These are phyloP conservation scores for Gryllus longicercus DNA, from an alignment of 2,888 invertebrate species.

Conservation along the genomic window DNA sequence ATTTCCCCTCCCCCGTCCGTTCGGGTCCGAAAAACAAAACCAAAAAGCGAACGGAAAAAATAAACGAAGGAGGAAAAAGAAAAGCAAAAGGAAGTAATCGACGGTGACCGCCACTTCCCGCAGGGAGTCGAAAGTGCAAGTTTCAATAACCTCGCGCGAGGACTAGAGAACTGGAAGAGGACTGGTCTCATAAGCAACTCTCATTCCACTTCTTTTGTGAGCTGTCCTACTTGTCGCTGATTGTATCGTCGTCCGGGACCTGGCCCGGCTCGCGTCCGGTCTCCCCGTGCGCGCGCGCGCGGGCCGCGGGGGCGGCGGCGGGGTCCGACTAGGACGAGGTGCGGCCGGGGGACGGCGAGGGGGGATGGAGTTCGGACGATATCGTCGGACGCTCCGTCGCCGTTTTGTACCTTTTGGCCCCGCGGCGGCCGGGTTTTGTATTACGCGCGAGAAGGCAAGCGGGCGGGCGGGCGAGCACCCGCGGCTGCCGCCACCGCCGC, in stretches of 20 bases:
- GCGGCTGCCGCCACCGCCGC: background rate
- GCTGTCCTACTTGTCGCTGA: conserved; percentile 17
- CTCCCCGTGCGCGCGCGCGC: background rate
- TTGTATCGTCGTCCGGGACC: background rate
- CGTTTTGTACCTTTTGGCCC: background rate
- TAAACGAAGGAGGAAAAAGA: too few species aligned
- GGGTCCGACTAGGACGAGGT: background rate
- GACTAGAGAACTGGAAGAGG: background rate
- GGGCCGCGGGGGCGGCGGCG: background rate
- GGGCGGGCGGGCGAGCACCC: background rate
- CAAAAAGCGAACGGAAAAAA: too few species aligned
- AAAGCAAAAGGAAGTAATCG: too few species aligned
- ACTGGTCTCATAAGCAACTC: background rate
- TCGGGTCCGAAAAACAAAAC: too few species aligned
- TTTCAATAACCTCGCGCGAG: background rate
- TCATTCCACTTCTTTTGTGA: background rate
- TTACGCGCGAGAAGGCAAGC: background rate
- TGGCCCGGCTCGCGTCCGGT: background rate
- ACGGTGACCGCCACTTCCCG: background rate
- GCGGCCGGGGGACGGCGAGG: background rate
- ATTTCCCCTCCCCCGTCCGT: too few species aligned
- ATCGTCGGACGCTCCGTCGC: background rate
- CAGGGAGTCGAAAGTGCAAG: background rate
- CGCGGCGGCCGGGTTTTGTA: background rate
- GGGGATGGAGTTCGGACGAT: background rate